Conservation (phyloP, 2,113 vertebrate species). For the Oryzias javanicus region DNA sequence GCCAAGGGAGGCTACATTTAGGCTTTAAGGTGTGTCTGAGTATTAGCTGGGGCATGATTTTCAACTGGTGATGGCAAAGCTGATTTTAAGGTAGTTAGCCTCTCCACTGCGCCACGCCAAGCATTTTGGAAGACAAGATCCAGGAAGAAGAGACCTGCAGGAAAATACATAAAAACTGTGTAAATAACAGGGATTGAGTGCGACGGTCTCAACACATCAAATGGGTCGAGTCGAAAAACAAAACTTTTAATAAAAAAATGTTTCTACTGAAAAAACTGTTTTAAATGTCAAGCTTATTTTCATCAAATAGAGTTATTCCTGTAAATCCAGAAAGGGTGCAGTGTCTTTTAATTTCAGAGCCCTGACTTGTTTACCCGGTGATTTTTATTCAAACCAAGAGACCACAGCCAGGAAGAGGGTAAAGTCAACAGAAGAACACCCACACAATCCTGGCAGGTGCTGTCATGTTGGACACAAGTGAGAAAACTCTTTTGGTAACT, state of each 20-base stretch:
- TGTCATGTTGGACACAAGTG: background rate
- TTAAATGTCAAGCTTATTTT: no score
- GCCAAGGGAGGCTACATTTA: slow-evolving; percentile 20
- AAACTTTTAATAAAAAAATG: background rate
- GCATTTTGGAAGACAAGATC: slow-evolving; percentile 31
- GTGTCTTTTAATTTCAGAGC: background rate
- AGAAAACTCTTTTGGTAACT: background rate
- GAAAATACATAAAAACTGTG: background rate
- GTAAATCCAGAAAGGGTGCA: no score
- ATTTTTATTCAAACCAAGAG: background rate
- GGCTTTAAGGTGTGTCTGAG: slow-evolving; percentile 5
- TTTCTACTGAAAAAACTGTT: background rate
- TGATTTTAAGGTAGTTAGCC: slow-evolving; percentile 6
- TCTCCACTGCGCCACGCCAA: slow-evolving; percentile 31
- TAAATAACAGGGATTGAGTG: background rate
- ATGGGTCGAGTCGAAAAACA: background rate
- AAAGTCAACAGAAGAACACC: background rate
- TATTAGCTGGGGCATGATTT: slow-evolving; percentile 44
- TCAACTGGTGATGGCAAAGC: background rate
- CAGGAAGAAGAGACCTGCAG: slow-evolving; percentile 7
- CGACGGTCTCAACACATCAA: background rate
- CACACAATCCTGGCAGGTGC: fast-evolving
- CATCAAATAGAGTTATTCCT: no score
- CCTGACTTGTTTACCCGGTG: background rate
- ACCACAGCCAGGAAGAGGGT: slow-evolving; percentile 6